Evolutionary conservation across 2,797 vertebrate species (phyloP), one percentile per base, ranked within the genome.

Genomic region (Sebastiscus albofasciatus): DNA sequence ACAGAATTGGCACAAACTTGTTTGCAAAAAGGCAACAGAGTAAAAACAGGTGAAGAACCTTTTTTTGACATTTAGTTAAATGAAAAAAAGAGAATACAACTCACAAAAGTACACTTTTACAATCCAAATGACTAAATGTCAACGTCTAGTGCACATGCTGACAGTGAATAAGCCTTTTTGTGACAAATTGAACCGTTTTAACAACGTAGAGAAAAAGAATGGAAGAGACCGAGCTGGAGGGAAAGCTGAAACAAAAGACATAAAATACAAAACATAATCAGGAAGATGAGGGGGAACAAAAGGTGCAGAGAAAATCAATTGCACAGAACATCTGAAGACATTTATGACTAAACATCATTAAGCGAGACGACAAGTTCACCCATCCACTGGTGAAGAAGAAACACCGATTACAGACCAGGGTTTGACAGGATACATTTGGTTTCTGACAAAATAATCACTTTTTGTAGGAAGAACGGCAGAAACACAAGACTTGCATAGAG

Each of bases 81-180:
- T 92, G 87, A 89, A 87, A 93, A 84, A 79, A 62, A 78, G 16
- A 91, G 24, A 84, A 90, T 64, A 81, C 85, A 92, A 91, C 85
- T 84, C 83, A 88, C 84, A 88, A 87, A 86, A 85, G 82, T 90
- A 92, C 89, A 90, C 83, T 89, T 87, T 89, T 93, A 94, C 91
- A 95, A 94, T 92, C 92, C 89, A 94, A 92, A 95, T 90, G 76
- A 91, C 90, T 91, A 91, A 87, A 92, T 93, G 93, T 90, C 92
- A 90, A 91, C 36, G 67, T 94, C 93, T 93, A 95, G 94, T 93
- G 93, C 94, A 94, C 93, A 92, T 89, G 93, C 93, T 85, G 87
- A 94, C 90, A 79, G 83, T 85, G 85, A 92, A 84, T 81, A 91
- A 84, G 69, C 71, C 79, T 82, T 86, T 84, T 84, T 75, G 74